These are phyloP conservation scores for Drosophila buzzatii DNA, from an alignment of 2,888 invertebrate genomes.

Conservation along the genomic window DNA sequence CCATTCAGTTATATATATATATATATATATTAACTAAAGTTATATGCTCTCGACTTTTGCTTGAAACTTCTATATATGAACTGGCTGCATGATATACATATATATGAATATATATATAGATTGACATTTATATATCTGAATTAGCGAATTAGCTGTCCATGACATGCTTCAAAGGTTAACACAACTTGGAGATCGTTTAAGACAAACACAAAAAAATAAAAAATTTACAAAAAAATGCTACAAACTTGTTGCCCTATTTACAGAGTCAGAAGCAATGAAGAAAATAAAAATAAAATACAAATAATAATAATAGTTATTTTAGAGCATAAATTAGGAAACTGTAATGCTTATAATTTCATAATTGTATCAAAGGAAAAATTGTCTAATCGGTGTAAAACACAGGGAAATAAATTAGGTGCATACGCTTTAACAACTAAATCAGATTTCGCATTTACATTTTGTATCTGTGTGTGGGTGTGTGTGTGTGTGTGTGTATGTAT, in stretches of 20 bases:
- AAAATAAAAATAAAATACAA: conserved; percentile 5
- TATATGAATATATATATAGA: conserved; percentile 6
- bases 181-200: conserved; percentile 51
- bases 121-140: conserved; percentile 16
- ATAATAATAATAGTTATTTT: conserved; percentile 17
- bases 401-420: conserved; percentile 71
- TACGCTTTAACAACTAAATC: conserved; percentile 64
- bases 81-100: conserved; percentile 31
- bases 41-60: background rate
- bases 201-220: conserved; percentile 16
- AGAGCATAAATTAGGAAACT: conserved; percentile 32
- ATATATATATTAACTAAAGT: conserved; percentile 33
- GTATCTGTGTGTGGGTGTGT: conserved; percentile 24
- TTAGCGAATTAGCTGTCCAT: conserved; percentile 36
- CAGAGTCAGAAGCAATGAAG: conserved; percentile 29
- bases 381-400: conserved; percentile 78
- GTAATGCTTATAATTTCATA: conserved; percentile 69
- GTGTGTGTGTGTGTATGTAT: conserved; percentile 22
- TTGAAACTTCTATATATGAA: conserved; percentile 35
- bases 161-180: conserved; percentile 5
- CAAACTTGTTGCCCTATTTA: conserved; percentile 46
- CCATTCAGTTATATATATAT: conserved; percentile 28
- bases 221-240: conserved; percentile 13
- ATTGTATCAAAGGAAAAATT: conserved; percentile 65
- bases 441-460: conserved; percentile 60